Evolutionary conservation across 2,888 invertebrate species (phyloP), one percentile per base, ranked within the genome.

Genomic region (Cerastoderma edule): DNA sequence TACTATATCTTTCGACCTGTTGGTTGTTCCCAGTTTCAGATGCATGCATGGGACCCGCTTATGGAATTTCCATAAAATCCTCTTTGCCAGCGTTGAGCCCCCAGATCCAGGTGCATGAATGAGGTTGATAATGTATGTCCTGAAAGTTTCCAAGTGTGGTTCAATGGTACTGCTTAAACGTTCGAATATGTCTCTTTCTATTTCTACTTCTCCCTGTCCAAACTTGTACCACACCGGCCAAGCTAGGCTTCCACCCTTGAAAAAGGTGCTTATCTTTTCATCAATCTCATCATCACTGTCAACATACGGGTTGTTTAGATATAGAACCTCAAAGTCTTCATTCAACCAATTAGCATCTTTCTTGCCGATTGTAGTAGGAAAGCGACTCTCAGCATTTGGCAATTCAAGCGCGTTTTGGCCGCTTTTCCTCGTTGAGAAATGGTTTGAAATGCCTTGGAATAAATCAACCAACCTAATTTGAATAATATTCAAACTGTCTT

Each of bases 51-150:
- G 84, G 24, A 72, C 44, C 27, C 19, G 54, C 22, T 65, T 46
- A 22, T 75, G 80, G 16, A 84, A 75, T 10, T 78, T 77, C 83
- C 84, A 85, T 22, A 84, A 48, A n/a, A 81, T 48, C 35, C 76
- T 67, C 64, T 85, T 83, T 8, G 83, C 79, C 32, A 84, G 57
- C 8, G 85, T 85, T 28, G 85, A 77, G 16, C 85, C 85, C 24
- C 85, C 85, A 5, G 84, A 69, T 10, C 85, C 85, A 13, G 85
- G 85, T 0, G 83, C 79, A 57, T 85, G 85, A 4, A 63, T 68
- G 3, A 85, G 13, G 1, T 72, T 80, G n/a, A 85, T 70, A 10
- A 76, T 44, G 0, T 68, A 67, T 4, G 80, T 54, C 70, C 64
- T 83, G 72, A 46, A 82, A 30, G 63, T 22, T 16, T 67, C 67